A percentile compares a stretch with the other conserved stretches of the same genome.
Evolutionary conservation across 2,113 vertebrate genomes (phyloP).

Genomic region (Amphilophus citrinellus): DNA sequence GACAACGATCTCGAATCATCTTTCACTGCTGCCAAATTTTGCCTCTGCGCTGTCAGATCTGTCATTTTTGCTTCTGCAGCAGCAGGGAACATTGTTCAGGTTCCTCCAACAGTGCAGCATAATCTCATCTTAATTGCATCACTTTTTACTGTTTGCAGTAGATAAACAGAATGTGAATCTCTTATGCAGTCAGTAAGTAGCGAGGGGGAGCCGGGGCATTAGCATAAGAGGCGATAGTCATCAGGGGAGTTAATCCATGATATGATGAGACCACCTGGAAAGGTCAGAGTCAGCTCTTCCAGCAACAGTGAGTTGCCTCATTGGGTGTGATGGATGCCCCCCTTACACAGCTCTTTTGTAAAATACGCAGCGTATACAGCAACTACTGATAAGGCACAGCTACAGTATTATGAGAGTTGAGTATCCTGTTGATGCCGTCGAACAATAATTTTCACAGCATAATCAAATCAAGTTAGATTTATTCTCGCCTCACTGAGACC

Average conservation of each 20-base stretch:
- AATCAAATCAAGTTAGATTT: not conserved
- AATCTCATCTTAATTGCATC: conserved; percentile 52
- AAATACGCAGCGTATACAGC: not conserved
- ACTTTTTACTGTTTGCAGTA: not conserved
- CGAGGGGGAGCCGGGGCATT: conserved; percentile 40
- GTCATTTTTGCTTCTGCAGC: not conserved
- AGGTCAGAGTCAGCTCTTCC: conserved; percentile 57
- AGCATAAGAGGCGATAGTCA: conserved; percentile 50
- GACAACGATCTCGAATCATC: conserved; percentile 52
- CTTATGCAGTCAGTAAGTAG: conserved; percentile 6
- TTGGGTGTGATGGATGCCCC: conserved; percentile 38
- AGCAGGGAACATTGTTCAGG: conserved; percentile 31
- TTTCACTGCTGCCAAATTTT: conserved; percentile 50
- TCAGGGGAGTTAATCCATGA: conserved; percentile 67
- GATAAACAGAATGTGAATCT: conserved; percentile 32
- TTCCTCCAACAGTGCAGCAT: conserved; percentile 25
- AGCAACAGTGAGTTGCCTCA: conserved; percentile 34
- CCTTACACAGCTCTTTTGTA: not conserved
- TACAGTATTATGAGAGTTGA: not conserved
- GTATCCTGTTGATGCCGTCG: not conserved
- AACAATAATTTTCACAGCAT: not conserved
- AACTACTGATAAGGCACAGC: not conserved
- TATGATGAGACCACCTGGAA: conserved; percentile 65
- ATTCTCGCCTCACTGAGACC: conserved; percentile 3
- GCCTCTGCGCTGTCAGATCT: not conserved